Evolutionary conservation across 2,797 vertebrate species (phyloP), one percentile per base, ranked within the genome.

Genomic region (Protonibea diacanthus): DNA sequence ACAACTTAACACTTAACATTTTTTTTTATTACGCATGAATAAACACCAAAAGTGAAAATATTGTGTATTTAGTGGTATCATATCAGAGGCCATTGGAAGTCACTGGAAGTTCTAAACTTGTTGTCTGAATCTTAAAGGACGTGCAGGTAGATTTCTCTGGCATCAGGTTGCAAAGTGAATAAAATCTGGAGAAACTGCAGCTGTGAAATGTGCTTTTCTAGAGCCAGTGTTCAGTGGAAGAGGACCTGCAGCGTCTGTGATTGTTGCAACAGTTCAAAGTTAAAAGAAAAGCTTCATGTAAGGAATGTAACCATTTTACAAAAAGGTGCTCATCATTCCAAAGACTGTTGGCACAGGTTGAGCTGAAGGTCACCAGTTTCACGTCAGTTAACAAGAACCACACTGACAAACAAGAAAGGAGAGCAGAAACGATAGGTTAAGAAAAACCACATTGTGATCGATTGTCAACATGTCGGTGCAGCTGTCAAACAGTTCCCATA

Each of bases 321-420:
- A 29, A 23, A 38, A 29, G 2, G 33, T 38, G 33, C 33, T 38
- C 33, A 0, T 45, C 29, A 3, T 27, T 5, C 6, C 25, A 18
- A 5, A 3, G 3, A 74, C 13, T 60, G 48, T 52, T 58, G 49
- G 47, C 2, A 21, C 72, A 75, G 63, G 88, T 89, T 84, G 70
- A 86, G 57, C 5, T 56, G 21, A 3, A 78, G 85, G 83, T 85
- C 82, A 64, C 14, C 56, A 3, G 56, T 90, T 89, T 91, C 86
- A 82, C 86, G 82, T 48, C n/a, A 60, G 13, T 48, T 51, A 51
- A 27, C 5, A 25, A 20, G 9, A 80, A 89, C 89, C 86, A 42
- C 89, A 75, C 3, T 57, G 4, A 77, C 8, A 92, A 85, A 88
- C 76, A 88, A 75, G 53, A 18, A 21, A n/a, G n/a, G 14, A 42